A percentile compares a stretch with the other conserved stretches of the same genome.
phyloP scores from a whole-genome alignment of 2,797 vertebrate species.

The Takifugu rubripes region DNA sequence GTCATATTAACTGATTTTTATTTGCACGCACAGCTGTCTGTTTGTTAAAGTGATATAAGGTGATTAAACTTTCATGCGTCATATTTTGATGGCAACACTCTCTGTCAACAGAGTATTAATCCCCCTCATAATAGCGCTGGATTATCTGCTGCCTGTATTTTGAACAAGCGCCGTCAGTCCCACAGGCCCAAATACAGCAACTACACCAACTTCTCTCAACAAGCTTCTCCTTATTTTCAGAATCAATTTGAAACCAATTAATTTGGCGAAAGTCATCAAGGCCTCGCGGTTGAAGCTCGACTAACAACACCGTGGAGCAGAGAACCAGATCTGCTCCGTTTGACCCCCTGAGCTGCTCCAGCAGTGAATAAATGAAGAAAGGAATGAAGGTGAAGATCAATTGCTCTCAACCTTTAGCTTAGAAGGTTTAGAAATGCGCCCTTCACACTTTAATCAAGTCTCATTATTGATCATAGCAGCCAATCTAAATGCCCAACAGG shows the following conservation, averaged over 20 bases:
- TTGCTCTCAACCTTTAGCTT: neutral
- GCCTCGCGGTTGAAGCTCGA: slow-evolving; percentile 14
- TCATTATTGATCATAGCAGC: neutral
- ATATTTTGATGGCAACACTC: slow-evolving; percentile 16
- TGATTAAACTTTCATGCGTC: slow-evolving; percentile 8
- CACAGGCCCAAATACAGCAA: neutral
- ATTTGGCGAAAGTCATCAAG: slow-evolving; percentile 17
- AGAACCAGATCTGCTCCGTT: too few relatives aligned
- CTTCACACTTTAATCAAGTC: neutral
- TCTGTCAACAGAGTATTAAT: slow-evolving; percentile 27
- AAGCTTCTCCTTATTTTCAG: slow-evolving; percentile 19
- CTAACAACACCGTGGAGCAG: neutral
- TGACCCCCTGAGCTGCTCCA: neutral
- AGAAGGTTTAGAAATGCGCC: neutral
- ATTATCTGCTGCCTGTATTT: too few relatives aligned
- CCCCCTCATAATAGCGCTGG: slow-evolving; percentile 3
- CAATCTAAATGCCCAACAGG: neutral
- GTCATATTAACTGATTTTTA: slow-evolving; percentile 39
- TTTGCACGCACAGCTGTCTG: slow-evolving; percentile 42
- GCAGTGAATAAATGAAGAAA: neutral
- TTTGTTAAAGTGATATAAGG: slow-evolving; percentile 19
- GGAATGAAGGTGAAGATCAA: neutral
- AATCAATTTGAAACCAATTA: slow-evolving; percentile 29
- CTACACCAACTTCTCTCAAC: slow-evolving; percentile 3
- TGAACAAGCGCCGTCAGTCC: neutral